Base-by-base conservation (phyloP, 1,140 invertebrate genomes). In the Drosophila kurseongensis region DNA sequence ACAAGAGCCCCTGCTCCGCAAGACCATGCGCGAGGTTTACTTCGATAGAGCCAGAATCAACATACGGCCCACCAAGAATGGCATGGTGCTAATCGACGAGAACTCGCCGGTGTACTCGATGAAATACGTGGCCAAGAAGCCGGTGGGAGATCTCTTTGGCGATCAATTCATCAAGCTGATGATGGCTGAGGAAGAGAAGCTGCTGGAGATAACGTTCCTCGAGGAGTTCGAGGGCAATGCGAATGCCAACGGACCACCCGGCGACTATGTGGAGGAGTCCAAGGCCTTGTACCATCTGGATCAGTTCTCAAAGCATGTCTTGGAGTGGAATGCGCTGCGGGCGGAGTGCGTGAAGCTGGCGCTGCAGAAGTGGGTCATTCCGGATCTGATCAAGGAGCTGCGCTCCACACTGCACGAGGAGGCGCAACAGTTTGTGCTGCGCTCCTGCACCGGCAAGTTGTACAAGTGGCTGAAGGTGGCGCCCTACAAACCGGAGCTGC, bases 91-190 rank as follows among this genome's bases (percentile, higher is more conserved):
- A 76, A 98, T 98, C 75, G 98, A 98, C 84, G 99, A 99, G 93
- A 95, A 96, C 71, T 98, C 99, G 93, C 94, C 96, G 0, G 97
- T 97, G 66, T 98, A 95, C 75, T 93, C 94, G 5, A 95, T 99
- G 94, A 99, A 99, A 86, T 99, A 99, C 92, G 82, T 99, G 7
- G 97, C 97, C 86, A 96, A 98, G 84, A 99, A 99, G 92, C 98
- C 98, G 0, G 97, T 99, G 0, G 94, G 95, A 9, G 97, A 99
- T 92, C 93, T 99, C 8, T 94, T 95, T 5, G 96, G 96, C 1
- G 98, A 99, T 78, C 97, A 99, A 90, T 99, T 96, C 93, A 93
- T 99, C 2, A 96, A 97, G 84, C 91, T 98, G 18, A 86, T 93
- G 0, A 96, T 97, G 78, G 98, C 97, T 1, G 96, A 97, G 77